Percentiles rank a stretch among this genome's conserved stretches.
Conservation (phyloP, 2,797 vertebrate genomes). For the Microctenopoma stevenorrisi region DNA sequence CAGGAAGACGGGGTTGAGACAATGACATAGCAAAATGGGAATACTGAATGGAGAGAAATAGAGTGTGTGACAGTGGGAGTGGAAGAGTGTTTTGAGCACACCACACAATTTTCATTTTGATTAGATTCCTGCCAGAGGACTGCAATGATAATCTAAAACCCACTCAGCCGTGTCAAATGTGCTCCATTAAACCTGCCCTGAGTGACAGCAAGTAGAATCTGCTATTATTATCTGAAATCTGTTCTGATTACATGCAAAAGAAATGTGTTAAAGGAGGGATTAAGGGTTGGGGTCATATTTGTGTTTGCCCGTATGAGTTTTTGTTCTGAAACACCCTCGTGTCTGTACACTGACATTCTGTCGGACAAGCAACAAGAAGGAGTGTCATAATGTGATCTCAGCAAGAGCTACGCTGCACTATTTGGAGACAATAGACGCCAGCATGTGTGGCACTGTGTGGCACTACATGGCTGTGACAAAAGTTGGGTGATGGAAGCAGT, state of each 20-base stretch:
- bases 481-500: constrained; percentile 5
- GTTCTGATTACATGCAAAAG: not conserved
- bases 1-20: constrained; percentile 5
- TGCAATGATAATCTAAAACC: constrained; percentile 49
- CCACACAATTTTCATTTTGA: constrained; percentile 34
- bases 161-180: constrained; percentile 22
- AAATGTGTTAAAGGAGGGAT: not conserved
- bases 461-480: constrained; percentile 3
- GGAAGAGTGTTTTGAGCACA: constrained; percentile 20
- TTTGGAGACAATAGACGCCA: constrained; percentile 56
- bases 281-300: not conserved
- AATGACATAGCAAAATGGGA: constrained; percentile 9
- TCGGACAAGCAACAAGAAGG: no score
- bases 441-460: constrained; percentile 21
- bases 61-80: constrained; percentile 10
- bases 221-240: constrained; percentile 6
- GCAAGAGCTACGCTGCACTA: constrained; percentile 58
- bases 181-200: constrained; percentile 18
- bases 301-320: not conserved
- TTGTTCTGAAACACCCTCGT: not conserved
- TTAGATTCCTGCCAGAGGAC: constrained; percentile 39
- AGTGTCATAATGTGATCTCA: constrained; percentile 19
- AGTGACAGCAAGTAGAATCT: constrained; percentile 19
- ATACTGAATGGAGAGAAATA: constrained; percentile 20
- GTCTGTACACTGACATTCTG: not conserved